Evolutionary conservation across 2,888 invertebrate genomes (phyloP).

Genomic region (Pseudeuparius sepicola): DNA sequence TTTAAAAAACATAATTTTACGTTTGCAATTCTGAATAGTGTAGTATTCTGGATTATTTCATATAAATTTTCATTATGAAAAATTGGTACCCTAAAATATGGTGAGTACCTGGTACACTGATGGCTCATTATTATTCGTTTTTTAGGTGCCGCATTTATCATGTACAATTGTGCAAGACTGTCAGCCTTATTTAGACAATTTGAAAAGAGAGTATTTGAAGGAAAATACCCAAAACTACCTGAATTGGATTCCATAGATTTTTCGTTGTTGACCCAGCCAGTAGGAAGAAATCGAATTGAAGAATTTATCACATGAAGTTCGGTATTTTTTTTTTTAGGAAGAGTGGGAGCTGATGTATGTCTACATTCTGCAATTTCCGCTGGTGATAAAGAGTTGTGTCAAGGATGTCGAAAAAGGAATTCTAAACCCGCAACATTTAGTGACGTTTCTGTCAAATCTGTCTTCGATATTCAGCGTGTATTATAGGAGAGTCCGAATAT

Average conservation of each 20-base stretch:
- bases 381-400: constrained; percentile 47
- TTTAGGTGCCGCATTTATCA: constrained; percentile 60
- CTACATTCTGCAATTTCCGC: constrained; percentile 55
- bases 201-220: constrained; percentile 44
- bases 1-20: too few species aligned
- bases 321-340: constrained; percentile 46
- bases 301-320: constrained; percentile 12
- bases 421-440: constrained; percentile 53
- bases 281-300: constrained; percentile 32
- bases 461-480: constrained; percentile 61
- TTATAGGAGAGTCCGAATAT: constrained; percentile 58
- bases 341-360: constrained; percentile 68
- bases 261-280: constrained; percentile 53
- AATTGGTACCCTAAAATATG: too few species aligned
- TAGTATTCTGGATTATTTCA: too few species aligned
- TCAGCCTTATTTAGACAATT: constrained; percentile 56
- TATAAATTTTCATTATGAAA: too few species aligned
- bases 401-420: constrained; percentile 42
- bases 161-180: constrained; percentile 70
- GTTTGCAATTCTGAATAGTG: too few species aligned
- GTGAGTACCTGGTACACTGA: too few species aligned
- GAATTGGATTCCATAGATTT: constrained; percentile 51
- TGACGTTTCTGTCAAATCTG: constrained; percentile 53
- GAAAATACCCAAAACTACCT: constrained; percentile 52
- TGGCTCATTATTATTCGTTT: constrained; percentile 19